Percentiles rank a stretch among this genome's conserved stretches.
Conservation (phyloP, 2,888 invertebrate species). For the Ligdia adustata region DNA sequence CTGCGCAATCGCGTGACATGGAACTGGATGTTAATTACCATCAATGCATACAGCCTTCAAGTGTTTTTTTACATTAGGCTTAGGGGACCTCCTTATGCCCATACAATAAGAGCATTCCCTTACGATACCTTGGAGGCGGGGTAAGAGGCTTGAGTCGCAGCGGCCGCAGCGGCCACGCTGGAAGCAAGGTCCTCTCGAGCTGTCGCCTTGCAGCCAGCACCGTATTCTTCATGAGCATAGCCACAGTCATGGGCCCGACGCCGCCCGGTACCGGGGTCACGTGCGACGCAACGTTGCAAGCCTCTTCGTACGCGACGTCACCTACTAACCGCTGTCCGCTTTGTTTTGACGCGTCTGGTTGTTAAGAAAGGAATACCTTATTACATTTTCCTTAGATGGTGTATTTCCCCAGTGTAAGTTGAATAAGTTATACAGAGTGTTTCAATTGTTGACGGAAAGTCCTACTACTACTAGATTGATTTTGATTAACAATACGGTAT, state of each 20-base stretch:
- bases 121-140: conserved; percentile 97
- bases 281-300: conserved; percentile 90
- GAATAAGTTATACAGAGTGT: no score
- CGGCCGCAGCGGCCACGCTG: conserved; percentile 89
- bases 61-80: no score
- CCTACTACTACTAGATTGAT: no score
- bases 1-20: no score
- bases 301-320: conserved; percentile 95
- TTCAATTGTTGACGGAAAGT: no score
- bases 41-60: no score
- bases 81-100: no score
- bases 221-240: conserved; percentile 98
- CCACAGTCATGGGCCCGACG: conserved; percentile 99
- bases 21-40: no score
- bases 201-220: conserved; percentile 90
- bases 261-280: conserved; percentile 98
- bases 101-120: no score
- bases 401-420: no score
- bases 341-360: conserved; percentile 89
- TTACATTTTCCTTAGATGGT: background rate
- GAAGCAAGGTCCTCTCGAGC: conserved; percentile 81
- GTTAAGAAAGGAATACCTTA: background rate
- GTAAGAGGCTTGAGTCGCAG: conserved; percentile 85
- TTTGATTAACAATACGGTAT: no score
- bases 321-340: conserved; percentile 95